phyloP scores from a whole-genome alignment of 2,888 invertebrate species.

The Callosobruchus maculatus region DNA sequence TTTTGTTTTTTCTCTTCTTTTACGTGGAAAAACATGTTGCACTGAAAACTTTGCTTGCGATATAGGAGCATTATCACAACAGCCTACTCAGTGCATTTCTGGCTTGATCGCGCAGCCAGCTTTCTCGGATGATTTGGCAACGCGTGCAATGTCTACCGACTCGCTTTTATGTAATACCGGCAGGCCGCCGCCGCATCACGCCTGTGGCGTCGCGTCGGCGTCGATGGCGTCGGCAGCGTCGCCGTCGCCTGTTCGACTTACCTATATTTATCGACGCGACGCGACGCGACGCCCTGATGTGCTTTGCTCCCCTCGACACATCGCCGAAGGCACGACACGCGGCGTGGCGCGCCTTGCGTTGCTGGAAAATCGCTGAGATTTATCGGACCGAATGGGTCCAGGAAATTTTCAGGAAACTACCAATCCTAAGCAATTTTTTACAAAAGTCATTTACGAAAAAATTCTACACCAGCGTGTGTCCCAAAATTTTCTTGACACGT shows the following conservation, averaged over 20 bases:
- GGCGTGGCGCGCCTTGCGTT: no score
- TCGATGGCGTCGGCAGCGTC: background rate
- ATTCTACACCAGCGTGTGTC: no score
- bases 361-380: no score
- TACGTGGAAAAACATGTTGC: no score
- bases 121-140: background rate
- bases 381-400: no score
- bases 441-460: no score
- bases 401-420: no score
- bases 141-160: background rate
- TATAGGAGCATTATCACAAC: no score
- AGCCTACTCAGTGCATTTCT: background rate
- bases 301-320: background rate
- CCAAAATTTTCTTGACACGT: no score
- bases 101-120: background rate
- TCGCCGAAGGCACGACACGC: background rate
- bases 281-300: background rate
- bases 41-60: no score
- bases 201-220: background rate
- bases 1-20: no score
- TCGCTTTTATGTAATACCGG: background rate
- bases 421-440: no score
- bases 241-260: background rate
- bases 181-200: slow-evolving; percentile 1
- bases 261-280: background rate